A percentile compares a stretch with the other conserved stretches of the same genome.
These are phyloP conservation scores for Pandemis corylana DNA, from an alignment of 2,888 invertebrate species.

Conservation along the genomic window DNA sequence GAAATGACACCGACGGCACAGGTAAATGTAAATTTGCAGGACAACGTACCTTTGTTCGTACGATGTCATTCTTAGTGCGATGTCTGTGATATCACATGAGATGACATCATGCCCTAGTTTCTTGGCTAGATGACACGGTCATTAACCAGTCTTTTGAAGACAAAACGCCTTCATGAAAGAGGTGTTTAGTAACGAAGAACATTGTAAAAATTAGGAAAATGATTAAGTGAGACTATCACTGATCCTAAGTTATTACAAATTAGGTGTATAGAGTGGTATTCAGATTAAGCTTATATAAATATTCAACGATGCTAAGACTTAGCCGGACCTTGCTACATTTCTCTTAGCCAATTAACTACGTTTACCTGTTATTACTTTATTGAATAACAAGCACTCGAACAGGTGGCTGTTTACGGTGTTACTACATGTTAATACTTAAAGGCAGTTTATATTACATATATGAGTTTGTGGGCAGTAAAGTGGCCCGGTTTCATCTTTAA, in stretches of 20 bases:
- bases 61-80: conserved; percentile 22
- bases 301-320: background rate
- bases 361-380: background rate
- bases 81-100: conserved; percentile 32
- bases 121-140: conserved; percentile 1
- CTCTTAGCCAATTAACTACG: too few relatives aligned
- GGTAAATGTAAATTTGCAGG: conserved; percentile 30
- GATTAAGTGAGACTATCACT: background rate
- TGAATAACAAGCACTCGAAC: background rate
- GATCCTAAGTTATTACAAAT: background rate
- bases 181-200: background rate
- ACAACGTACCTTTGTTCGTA: conserved; percentile 26
- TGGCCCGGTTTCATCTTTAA: too few relatives aligned
- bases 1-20: background rate
- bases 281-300: background rate
- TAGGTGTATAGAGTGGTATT: background rate
- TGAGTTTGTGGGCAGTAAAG: too few relatives aligned
- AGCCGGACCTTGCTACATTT: too few relatives aligned
- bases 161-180: background rate
- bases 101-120: conserved; percentile 39
- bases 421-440: too few relatives aligned
- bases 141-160: conserved; percentile 3
- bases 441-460: too few relatives aligned
- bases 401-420: background rate
- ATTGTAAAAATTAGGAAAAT: background rate